Conservation (phyloP, 2,797 vertebrate genomes). For the Melopsittacus undulatus region DNA sequence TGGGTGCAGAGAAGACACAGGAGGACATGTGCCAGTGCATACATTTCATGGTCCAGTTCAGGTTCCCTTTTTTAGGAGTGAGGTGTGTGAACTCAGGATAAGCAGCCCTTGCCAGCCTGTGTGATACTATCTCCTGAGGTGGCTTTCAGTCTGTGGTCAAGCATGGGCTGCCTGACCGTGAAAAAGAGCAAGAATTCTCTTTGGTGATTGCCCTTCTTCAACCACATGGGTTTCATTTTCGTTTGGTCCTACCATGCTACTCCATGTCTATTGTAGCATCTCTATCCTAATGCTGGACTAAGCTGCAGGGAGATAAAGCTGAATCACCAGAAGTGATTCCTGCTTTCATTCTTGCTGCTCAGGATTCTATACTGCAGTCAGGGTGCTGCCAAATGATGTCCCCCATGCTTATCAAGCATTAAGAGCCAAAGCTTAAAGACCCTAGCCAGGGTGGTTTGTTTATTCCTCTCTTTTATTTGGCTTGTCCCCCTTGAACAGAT, state of each 20-base stretch:
- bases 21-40: fast-evolving
- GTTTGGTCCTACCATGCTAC: not conserved
- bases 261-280: fast-evolving
- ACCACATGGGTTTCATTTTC: not conserved
- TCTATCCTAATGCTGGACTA: not conserved
- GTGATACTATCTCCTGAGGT: not conserved
- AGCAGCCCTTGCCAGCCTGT: not conserved
- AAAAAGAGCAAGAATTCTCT: not conserved
- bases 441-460: not conserved
- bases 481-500: not conserved
- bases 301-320: not conserved
- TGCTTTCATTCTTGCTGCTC: not conserved
- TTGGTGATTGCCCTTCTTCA: not conserved
- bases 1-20: not conserved
- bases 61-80: not conserved
- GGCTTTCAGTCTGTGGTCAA: not conserved
- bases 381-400: fast-evolving
- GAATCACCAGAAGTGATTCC: not conserved
- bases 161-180: not conserved
- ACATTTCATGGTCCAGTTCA: fast-evolving
- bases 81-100: too few relatives aligned
- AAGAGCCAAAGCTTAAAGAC: not conserved
- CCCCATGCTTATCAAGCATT: fast-evolving
- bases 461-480: not conserved
- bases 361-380: not conserved